These are phyloP conservation scores for Empidonax alnorum DNA, from an alignment of 2,113 vertebrate genomes.

Conservation along the genomic window DNA sequence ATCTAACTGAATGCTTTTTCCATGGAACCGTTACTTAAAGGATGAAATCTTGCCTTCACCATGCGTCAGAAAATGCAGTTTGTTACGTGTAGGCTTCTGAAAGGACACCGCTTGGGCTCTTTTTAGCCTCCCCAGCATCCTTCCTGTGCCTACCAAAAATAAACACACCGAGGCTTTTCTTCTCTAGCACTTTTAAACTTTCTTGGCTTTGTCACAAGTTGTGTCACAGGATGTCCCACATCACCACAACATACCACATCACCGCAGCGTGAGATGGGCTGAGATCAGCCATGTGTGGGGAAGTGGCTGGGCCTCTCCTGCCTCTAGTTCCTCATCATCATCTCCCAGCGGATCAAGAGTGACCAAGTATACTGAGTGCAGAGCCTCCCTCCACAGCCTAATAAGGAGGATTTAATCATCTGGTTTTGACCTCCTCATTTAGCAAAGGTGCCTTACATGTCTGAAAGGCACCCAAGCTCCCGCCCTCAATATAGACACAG, in stretches of 20 bases:
- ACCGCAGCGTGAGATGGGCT: not conserved
- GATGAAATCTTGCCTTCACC: not conserved
- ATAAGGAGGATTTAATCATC: not conserved
- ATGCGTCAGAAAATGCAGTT: not conserved
- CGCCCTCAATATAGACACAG: not conserved
- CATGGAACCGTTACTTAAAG: not conserved
- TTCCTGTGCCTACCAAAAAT: slow-evolving; percentile 41
- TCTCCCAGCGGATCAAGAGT: not conserved
- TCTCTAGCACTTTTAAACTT: not conserved
- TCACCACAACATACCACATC: not conserved
- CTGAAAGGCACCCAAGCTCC: not conserved
- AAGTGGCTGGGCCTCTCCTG: not conserved
- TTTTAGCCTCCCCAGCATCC: slow-evolving; percentile 28
- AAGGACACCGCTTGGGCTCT: not conserved
- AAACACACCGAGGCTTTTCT: not conserved
- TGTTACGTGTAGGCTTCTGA: not conserved
- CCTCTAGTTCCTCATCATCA: not conserved
- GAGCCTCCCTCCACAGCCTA: not conserved
- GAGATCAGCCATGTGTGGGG: not conserved
- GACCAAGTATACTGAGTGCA: not conserved
- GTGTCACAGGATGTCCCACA: slow-evolving; percentile 47
- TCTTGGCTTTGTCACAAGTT: not conserved
- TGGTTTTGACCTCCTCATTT: not conserved
- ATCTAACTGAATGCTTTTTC: not conserved
- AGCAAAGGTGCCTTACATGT: not conserved